Conservation (phyloP, 1,140 invertebrate species). For the Achatina immaculata region DNA sequence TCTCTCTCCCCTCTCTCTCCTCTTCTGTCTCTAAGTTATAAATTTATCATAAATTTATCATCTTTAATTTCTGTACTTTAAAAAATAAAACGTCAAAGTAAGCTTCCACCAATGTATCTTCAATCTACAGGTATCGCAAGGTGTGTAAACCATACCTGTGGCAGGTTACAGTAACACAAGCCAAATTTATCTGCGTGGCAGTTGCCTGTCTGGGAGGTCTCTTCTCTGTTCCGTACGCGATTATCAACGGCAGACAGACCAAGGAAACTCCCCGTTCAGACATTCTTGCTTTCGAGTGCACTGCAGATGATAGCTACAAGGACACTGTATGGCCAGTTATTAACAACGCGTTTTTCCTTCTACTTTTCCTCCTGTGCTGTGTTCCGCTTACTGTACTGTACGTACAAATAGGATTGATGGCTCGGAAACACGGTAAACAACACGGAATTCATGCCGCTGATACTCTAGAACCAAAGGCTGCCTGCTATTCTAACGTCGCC, state of each 20-base stretch:
- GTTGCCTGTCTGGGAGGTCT: not conserved
- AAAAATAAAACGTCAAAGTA: too few species aligned
- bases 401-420: not conserved
- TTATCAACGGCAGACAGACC: not conserved
- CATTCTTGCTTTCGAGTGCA: not conserved
- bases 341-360: constrained; percentile 17
- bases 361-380: not conserved
- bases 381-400: constrained; percentile 2
- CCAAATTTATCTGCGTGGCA: not conserved
- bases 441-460: not conserved
- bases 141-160: not conserved
- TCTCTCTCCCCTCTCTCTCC: too few species aligned
- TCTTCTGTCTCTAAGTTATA: too few species aligned
- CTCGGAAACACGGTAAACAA: not conserved
- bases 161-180: constrained; percentile 1
- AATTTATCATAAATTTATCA: too few species aligned
- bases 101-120: too few species aligned
- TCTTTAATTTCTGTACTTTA: too few species aligned
- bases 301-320: not conserved
- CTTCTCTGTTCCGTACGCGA: constrained; percentile 11
- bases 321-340: constrained; percentile 10
- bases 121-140: constrained; percentile 29
- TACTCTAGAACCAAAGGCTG: not conserved
- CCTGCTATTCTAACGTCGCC: too few species aligned
- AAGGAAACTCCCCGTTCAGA: not conserved